Evolutionary conservation across 1,140 invertebrate species (phyloP).

Genomic region (Aphelinus certus): DNA sequence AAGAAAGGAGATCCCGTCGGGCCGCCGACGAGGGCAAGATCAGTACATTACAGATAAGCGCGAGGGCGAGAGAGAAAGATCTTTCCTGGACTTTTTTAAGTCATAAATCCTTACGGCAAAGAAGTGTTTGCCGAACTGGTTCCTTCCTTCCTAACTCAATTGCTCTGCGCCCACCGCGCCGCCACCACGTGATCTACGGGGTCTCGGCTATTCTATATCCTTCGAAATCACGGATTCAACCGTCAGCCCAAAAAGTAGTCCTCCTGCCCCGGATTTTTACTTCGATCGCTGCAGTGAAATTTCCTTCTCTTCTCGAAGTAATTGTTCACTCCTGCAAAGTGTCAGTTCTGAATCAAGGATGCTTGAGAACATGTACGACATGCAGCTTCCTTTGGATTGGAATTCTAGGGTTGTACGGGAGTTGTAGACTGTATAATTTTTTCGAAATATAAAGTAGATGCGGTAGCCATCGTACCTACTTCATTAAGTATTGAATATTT

Average conservation of each 20-base stretch:
- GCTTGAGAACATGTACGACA: too few relatives aligned
- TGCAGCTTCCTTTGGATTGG: too few relatives aligned
- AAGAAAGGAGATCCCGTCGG: constrained; percentile 40
- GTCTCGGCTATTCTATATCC: constrained; percentile 32
- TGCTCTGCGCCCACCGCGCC: constrained; percentile 48
- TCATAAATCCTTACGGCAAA: constrained; percentile 60
- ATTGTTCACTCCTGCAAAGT: too few relatives aligned
- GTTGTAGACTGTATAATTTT: too few relatives aligned
- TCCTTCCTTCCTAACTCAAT: constrained; percentile 68
- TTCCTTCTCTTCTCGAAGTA: too few relatives aligned
- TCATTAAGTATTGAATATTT: too few relatives aligned
- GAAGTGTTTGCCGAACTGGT: constrained; percentile 67
- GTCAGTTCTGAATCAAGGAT: too few relatives aligned
- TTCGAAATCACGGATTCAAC: constrained; percentile 56
- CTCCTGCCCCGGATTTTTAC: constrained; percentile 53
- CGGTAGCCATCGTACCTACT: too few relatives aligned
- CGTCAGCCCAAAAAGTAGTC: constrained; percentile 33
- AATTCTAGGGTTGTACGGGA: too few relatives aligned
- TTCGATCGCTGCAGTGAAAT: too few relatives aligned
- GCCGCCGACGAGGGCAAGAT: constrained; percentile 61
- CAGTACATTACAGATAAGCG: constrained; percentile 67
- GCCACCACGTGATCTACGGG: constrained; percentile 60
- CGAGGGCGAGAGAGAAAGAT: constrained; percentile 50
- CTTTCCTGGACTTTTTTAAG: constrained; percentile 65
- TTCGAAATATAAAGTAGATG: too few relatives aligned